Conservation (phyloP, 1,140 invertebrate species). For the Thrips palmi region DNA sequence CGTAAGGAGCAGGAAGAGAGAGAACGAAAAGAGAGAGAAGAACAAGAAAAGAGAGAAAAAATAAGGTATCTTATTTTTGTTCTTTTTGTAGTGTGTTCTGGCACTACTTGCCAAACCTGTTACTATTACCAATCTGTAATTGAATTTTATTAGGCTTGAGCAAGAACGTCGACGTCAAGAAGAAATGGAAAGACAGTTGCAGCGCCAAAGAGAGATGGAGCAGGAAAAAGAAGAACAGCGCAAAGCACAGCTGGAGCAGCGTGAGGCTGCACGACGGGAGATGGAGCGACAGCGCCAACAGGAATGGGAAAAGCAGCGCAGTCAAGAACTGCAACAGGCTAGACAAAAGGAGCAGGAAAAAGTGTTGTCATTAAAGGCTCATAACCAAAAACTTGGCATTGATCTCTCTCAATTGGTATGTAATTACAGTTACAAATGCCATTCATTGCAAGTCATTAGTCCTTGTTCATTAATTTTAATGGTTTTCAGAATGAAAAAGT, state of each 20-base stretch:
- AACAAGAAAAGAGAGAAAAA: conserved; percentile 70
- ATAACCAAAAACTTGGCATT: conserved; percentile 68
- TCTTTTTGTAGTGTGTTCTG: conserved; percentile 1
- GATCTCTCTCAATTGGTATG: conserved; percentile 56
- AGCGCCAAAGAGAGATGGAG: conserved; percentile 67
- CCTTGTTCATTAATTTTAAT: conserved; percentile 9
- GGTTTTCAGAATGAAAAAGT: conserved; percentile 53
- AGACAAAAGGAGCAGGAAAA: conserved; percentile 74
- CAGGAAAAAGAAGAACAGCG: conserved; percentile 48
- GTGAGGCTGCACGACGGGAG: conserved; percentile 66
- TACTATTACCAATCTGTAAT: not conserved
- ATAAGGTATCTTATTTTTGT: conserved; percentile 29
- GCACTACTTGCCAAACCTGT: conserved; percentile 10
- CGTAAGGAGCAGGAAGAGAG: conserved; percentile 79
- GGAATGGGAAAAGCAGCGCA: conserved; percentile 90
- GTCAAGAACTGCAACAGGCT: conserved; percentile 66
- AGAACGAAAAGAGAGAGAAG: conserved; percentile 80
- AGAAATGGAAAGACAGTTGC: conserved; percentile 55
- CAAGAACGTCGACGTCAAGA: conserved; percentile 44
- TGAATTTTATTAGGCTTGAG: conserved; percentile 27
- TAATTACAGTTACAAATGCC: conserved; percentile 1
- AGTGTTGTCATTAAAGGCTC: conserved; percentile 74
- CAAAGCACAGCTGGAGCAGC: conserved; percentile 51
- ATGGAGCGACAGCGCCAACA: conserved; percentile 86
- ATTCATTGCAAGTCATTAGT: not conserved